Evolutionary conservation across 2,113 vertebrate species (phyloP).

Genomic region (Pholis gunnellus): DNA sequence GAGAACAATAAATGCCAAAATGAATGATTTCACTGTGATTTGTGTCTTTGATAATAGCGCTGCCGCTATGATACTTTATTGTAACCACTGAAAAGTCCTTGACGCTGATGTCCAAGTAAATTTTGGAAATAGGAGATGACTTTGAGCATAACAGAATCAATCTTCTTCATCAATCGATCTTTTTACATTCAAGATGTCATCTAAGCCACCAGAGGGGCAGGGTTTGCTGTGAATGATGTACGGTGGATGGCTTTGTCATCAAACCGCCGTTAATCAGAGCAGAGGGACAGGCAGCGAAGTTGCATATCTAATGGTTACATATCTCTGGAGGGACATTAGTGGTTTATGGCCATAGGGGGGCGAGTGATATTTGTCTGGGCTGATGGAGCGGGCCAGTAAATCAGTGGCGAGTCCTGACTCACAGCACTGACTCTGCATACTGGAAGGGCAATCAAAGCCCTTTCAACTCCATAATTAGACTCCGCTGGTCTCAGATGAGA

Average conservation of each 20-base stretch:
- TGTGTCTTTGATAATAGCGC: slow-evolving; percentile 47
- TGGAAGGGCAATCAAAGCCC: slow-evolving; percentile 72
- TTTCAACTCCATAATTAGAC: slow-evolving; percentile 71
- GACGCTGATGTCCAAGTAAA: slow-evolving; percentile 44
- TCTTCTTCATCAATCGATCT: slow-evolving; percentile 55
- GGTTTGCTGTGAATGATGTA: slow-evolving; percentile 60
- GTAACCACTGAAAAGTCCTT: slow-evolving; percentile 68
- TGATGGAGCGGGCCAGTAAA: slow-evolving; percentile 73
- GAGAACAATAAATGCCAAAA: slow-evolving; percentile 62
- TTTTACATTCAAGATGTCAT: slow-evolving; percentile 58
- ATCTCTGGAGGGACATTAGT: slow-evolving; percentile 73
- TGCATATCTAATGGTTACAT: slow-evolving; percentile 80
- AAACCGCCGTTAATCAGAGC: slow-evolving; percentile 69
- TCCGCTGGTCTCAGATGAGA: slow-evolving; percentile 56
- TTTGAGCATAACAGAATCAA: slow-evolving; percentile 54
- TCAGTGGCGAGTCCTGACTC: slow-evolving; percentile 58
- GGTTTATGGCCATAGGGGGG: slow-evolving; percentile 71
- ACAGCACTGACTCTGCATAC: slow-evolving; percentile 62
- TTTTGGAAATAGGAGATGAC: slow-evolving; percentile 51
- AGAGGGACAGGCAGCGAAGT: slow-evolving; percentile 68
- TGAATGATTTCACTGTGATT: slow-evolving; percentile 46
- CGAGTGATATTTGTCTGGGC: slow-evolving; percentile 78
- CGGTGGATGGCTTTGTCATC: slow-evolving; percentile 68
- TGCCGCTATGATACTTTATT: slow-evolving; percentile 35
- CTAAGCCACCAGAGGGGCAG: slow-evolving; percentile 55